Evolutionary conservation across 92 coral and sea anemone genomes (phyloP).

Genomic region (Parazoanthus darwini): DNA sequence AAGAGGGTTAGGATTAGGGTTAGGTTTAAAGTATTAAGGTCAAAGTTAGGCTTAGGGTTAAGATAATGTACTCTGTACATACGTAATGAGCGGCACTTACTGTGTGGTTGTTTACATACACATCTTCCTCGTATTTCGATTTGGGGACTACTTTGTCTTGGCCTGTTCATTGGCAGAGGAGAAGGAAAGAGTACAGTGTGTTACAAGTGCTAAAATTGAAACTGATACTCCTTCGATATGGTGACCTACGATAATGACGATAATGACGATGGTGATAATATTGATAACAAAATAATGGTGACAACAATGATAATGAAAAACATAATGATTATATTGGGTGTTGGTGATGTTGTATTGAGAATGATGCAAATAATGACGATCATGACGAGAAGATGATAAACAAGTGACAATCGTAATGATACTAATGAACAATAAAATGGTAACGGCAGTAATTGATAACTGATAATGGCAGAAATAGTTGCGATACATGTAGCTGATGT

Average conservation of each 20-base stretch:
- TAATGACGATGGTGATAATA: background rate
- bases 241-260: background rate
- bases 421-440: too few relatives aligned
- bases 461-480: too few relatives aligned
- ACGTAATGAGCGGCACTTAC: slow-evolving; percentile 49
- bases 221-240: too few relatives aligned
- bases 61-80: too few relatives aligned
- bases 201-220: background rate
- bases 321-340: background rate
- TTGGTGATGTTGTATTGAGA: background rate
- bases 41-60: too few relatives aligned
- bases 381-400: background rate
- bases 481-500: too few relatives aligned
- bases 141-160: slow-evolving; percentile 95
- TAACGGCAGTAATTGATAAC: too few relatives aligned
- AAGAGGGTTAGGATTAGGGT: too few relatives aligned
- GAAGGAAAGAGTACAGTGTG: too few relatives aligned
- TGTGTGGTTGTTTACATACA: slow-evolving; percentile 87
- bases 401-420: too few relatives aligned
- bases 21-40: too few relatives aligned
- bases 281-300: background rate
- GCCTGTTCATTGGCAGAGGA: slow-evolving; percentile 52
- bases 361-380: too few relatives aligned
- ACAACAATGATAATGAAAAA: background rate
- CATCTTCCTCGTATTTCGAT: slow-evolving; percentile 97